phyloP scores from a whole-genome alignment of 2,113 vertebrate genomes.

The Mystacornis crossleyi region DNA sequence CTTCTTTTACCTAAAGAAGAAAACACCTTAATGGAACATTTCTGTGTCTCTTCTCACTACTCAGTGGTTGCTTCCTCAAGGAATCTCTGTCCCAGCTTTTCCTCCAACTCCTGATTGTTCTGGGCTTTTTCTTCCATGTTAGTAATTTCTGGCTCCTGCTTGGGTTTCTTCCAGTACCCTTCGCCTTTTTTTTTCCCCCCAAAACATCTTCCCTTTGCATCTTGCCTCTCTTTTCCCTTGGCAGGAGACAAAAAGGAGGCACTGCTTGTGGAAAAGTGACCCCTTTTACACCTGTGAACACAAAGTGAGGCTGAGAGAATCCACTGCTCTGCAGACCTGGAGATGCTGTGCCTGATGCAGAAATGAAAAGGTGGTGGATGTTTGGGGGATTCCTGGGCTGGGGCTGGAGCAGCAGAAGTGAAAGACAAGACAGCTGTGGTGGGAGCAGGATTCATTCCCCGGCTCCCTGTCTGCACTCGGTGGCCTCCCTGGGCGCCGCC shows the following conservation, averaged over 20 bases:
- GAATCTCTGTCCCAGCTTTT: not conserved
- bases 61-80: not conserved
- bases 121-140: not conserved
- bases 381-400: not conserved
- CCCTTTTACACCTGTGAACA: not conserved
- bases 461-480: not conserved
- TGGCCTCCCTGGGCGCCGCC: not conserved
- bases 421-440: slow-evolving; percentile 1
- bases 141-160: not conserved
- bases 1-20: not conserved
- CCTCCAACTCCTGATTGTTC: not conserved
- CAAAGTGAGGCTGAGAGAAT: not conserved
- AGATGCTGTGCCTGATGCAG: not conserved
- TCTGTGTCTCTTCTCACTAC: not conserved
- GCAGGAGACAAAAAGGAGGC: slow-evolving; percentile 15
- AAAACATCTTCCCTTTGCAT: slow-evolving; percentile 15
- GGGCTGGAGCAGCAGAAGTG: not conserved
- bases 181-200: no score
- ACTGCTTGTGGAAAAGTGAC: not conserved
- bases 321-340: not conserved
- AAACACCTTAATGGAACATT: not conserved
- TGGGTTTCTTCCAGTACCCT: slow-evolving; percentile 18
- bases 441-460: not conserved
- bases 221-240: slow-evolving; percentile 41
- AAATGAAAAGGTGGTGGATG: not conserved